phyloP scores from a whole-genome alignment of 2,797 vertebrate species.

The Poecilia wingei region DNA sequence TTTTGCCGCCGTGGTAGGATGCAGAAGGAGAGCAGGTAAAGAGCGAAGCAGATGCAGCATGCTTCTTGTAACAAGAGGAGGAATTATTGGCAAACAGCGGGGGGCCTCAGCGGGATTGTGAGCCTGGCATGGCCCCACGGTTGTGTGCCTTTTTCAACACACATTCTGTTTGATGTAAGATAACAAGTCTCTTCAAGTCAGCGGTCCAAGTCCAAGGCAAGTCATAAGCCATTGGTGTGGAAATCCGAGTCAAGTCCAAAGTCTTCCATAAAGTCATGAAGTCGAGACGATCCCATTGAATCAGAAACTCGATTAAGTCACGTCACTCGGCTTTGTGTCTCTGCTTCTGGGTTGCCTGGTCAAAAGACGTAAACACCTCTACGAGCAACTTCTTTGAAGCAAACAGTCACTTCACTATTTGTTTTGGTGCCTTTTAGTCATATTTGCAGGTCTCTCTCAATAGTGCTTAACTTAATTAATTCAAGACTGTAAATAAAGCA shows the following conservation, averaged over 20 bases:
- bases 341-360: neutral
- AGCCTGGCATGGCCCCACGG: neutral
- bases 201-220: neutral
- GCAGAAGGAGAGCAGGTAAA: neutral
- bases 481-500: conserved; percentile 28
- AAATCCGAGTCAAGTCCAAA: neutral
- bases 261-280: neutral
- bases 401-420: conserved; percentile 32
- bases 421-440: neutral
- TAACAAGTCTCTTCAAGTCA: neutral
- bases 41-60: neutral
- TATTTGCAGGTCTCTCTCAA: conserved; percentile 4
- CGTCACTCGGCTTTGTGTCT: neutral
- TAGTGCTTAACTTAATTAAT: conserved; percentile 7
- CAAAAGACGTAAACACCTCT: neutral
- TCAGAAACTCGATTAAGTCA: neutral
- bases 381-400: neutral
- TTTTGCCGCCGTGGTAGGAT: neutral
- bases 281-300: neutral
- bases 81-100: neutral
- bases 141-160: neutral
- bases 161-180: conserved; percentile 1
- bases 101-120: neutral
- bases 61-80: neutral
- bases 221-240: neutral